phyloP scores from a whole-genome alignment of 1,140 invertebrate genomes.

The Micrasema longulum region DNA sequence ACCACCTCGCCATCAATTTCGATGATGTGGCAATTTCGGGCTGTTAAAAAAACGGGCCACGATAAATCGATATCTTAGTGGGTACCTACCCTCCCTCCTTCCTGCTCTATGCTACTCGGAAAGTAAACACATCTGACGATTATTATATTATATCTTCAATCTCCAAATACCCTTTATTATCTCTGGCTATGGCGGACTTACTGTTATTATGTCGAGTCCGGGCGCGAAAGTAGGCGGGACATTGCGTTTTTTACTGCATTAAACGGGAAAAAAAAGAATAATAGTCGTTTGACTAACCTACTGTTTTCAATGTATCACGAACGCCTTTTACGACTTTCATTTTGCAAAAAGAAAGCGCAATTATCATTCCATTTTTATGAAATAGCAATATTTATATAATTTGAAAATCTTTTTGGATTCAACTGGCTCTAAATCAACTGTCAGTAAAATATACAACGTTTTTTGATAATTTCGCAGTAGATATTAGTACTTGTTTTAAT shows the following conservation, averaged over 20 bases:
- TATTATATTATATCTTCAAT: constrained; percentile 44
- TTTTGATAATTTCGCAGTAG: too few species aligned
- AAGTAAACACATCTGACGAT: constrained; percentile 53
- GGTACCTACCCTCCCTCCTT: neutral
- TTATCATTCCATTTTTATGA: too few species aligned
- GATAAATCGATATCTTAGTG: constrained; percentile 52
- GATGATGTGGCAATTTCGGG: constrained; percentile 52
- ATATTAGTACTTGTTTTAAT: too few species aligned
- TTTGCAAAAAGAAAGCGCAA: too few species aligned
- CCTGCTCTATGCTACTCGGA: constrained; percentile 33
- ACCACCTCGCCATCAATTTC: constrained; percentile 54
- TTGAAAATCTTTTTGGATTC: too few species aligned
- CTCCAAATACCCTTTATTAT: constrained; percentile 53
- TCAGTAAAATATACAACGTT: too few species aligned
- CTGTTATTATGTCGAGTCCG: constrained; percentile 17
- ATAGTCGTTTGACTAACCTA: too few species aligned
- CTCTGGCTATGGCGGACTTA: constrained; percentile 26
- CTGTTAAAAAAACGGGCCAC: constrained; percentile 50
- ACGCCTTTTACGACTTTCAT: too few species aligned
- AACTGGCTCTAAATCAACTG: too few species aligned
- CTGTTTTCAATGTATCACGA: too few species aligned
- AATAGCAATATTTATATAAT: too few species aligned
- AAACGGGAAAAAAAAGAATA: constrained; percentile 7
- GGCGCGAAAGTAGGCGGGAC: constrained; percentile 35
- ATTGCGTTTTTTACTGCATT: neutral